Conservation (phyloP, 2,113 vertebrate genomes). For the Gadus macrocephalus region DNA sequence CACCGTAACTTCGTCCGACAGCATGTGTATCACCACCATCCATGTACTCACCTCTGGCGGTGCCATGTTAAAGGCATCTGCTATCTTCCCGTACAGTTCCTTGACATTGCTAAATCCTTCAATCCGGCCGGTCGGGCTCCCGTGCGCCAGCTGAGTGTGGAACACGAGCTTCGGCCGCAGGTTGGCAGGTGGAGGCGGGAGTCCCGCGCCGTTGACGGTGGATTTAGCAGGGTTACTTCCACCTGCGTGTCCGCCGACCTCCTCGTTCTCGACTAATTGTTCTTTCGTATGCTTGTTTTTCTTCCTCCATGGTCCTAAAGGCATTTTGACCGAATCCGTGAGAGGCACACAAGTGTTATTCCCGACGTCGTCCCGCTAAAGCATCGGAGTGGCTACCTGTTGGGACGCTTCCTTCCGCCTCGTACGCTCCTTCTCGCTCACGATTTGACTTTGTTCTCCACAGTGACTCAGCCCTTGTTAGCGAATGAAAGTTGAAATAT, state of each 20-base stretch:
- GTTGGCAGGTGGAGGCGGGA: slow-evolving; percentile 59
- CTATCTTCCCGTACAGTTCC: slow-evolving; percentile 85
- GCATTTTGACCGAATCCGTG: slow-evolving; percentile 71
- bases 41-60: slow-evolving; percentile 75
- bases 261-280: slow-evolving; percentile 79
- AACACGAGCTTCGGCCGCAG: slow-evolving; percentile 78
- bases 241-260: slow-evolving; percentile 65
- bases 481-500: slow-evolving; percentile 28
- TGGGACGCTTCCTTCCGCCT: slow-evolving; percentile 11
- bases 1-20: not conserved
- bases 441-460: slow-evolving; percentile 32
- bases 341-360: no score
- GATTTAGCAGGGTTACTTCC: slow-evolving; percentile 47
- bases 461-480: slow-evolving; percentile 16
- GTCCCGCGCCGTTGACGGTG: slow-evolving; percentile 51
- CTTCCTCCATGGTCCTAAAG: slow-evolving; percentile 80
- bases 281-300: slow-evolving; percentile 77
- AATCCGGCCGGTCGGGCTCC: slow-evolving; percentile 84
- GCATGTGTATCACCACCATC: slow-evolving; percentile 8
- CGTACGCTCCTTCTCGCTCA: not conserved
- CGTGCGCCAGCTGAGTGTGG: slow-evolving; percentile 90
- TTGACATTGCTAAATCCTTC: slow-evolving; percentile 83
- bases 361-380: slow-evolving; percentile 19
- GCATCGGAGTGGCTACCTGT: slow-evolving; percentile 63
- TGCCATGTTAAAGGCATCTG: slow-evolving; percentile 73